These are phyloP conservation scores for Chironomus tentans DNA, from an alignment of 2,888 invertebrate species.

Conservation along the genomic window DNA sequence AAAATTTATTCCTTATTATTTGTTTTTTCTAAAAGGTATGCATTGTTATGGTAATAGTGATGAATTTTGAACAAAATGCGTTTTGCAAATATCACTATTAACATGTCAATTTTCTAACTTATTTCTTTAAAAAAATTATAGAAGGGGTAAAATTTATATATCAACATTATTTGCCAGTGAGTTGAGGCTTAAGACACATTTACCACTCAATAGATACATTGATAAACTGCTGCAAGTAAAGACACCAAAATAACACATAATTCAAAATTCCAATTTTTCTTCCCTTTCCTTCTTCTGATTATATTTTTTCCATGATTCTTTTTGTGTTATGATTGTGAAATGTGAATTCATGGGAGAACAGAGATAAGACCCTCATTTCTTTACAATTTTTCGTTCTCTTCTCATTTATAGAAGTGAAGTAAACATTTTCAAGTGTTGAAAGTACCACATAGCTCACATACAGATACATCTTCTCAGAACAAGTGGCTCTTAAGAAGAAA, in stretches of 20 bases:
- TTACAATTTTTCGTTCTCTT: neutral
- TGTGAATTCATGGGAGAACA: conserved; percentile 25
- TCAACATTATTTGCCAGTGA: neutral
- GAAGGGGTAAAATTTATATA: neutral
- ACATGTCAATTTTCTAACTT: too few species aligned
- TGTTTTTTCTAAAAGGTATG: too few species aligned
- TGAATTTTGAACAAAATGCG: neutral
- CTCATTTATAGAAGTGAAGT: neutral
- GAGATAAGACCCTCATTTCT: neutral
- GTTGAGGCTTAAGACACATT: neutral
- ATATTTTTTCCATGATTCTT: neutral
- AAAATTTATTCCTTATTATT: too few species aligned
- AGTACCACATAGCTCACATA: neutral
- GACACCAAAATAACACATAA: neutral
- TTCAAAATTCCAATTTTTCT: neutral
- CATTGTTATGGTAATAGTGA: too few species aligned
- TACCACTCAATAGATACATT: neutral
- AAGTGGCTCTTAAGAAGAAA: neutral
- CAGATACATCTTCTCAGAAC: too few species aligned
- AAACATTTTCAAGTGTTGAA: conserved; percentile 13
- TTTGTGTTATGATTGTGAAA: neutral
- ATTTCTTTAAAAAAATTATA: neutral
- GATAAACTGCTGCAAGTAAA: too few species aligned
- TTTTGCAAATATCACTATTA: neutral
- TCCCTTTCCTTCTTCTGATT: neutral